phyloP scores from a whole-genome alignment of 53 echinoderm and acorn worm genomes.

The Echinometra lucunter region DNA sequence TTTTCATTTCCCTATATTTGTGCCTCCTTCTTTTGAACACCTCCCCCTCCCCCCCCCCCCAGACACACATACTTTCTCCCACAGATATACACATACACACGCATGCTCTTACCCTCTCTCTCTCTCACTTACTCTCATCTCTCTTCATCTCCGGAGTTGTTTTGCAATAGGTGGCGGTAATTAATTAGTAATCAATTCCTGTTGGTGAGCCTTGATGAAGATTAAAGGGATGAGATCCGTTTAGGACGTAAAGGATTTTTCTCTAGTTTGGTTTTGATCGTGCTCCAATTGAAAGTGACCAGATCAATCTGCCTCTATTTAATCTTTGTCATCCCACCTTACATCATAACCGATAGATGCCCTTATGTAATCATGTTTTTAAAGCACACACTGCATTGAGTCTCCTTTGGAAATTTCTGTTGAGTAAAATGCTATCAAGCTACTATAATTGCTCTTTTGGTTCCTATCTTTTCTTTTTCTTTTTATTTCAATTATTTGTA shows the following conservation, averaged over 20 bases:
- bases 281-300: background rate
- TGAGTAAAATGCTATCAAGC: too few relatives aligned
- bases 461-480: too few relatives aligned
- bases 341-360: background rate
- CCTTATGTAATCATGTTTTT: too few relatives aligned
- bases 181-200: conserved; percentile 55
- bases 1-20: background rate
- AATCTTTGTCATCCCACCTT: background rate
- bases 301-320: background rate
- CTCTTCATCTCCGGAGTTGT: conserved; percentile 7
- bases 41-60: background rate
- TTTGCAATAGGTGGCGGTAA: conserved; percentile 41
- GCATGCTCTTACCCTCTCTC: background rate
- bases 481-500: too few relatives aligned
- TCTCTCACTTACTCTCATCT: background rate
- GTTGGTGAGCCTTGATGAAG: background rate
- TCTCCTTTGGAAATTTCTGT: too few relatives aligned
- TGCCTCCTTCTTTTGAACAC: too few relatives aligned
- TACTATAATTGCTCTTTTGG: too few relatives aligned
- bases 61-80: background rate
- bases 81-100: too few relatives aligned
- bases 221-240: background rate
- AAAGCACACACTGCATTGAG: too few relatives aligned
- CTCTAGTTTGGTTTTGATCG: background rate
- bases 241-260: background rate